Evolutionary conservation across 2,888 invertebrate species (phyloP).

Genomic region (Dichetophora obliterata): DNA sequence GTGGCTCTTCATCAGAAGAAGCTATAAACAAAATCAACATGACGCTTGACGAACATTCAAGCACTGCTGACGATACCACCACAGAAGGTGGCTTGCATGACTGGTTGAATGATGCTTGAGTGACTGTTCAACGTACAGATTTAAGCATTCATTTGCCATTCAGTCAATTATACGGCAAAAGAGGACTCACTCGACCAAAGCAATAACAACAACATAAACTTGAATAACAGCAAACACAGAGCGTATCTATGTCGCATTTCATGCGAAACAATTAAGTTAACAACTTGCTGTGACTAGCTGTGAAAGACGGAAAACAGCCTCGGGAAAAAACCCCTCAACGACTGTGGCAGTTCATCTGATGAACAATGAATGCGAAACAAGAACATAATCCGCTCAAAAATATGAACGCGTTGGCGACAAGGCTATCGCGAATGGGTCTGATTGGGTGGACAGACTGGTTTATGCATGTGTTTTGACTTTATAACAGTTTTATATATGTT

Average conservation of each 20-base stretch:
- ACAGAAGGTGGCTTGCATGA: background rate
- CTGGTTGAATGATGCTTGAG: background rate
- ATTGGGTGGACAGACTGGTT: background rate
- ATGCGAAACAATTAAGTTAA: constrained; percentile 63
- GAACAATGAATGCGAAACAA: background rate
- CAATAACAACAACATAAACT: background rate
- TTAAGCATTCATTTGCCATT: constrained; percentile 20
- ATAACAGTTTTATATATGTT: background rate
- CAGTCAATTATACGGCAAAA: constrained; percentile 21
- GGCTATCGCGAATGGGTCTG: background rate
- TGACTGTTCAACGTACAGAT: background rate
- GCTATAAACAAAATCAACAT: background rate
- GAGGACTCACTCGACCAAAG: background rate
- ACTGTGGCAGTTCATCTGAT: background rate
- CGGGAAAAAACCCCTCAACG: background rate
- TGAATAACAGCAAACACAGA: background rate
- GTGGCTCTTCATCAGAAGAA: background rate
- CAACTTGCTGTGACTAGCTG: constrained; percentile 51
- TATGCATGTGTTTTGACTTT: background rate
- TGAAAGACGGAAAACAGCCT: constrained; percentile 2
- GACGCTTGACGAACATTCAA: background rate
- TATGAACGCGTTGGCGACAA: background rate
- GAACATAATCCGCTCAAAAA: background rate
- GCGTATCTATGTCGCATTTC: constrained; percentile 51
- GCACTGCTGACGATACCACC: no score